Evolutionary conservation across 2,113 vertebrate species (phyloP), one percentile per base, ranked within the genome.

Genomic region (Cettia cetti): DNA sequence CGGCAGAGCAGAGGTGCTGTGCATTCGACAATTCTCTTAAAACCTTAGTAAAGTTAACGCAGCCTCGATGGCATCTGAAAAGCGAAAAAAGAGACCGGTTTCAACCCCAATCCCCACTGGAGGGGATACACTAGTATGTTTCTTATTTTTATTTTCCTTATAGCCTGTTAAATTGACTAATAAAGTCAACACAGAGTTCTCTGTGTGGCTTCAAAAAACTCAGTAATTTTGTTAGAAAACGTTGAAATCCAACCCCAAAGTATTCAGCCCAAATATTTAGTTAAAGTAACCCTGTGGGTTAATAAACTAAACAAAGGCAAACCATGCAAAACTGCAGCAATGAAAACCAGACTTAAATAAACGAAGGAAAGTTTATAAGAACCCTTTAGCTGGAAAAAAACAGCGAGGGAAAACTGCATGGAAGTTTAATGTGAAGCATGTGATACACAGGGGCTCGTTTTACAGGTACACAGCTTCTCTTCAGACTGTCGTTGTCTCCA

Each of bases 281-380:
- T 98, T 99, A 98, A 98, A 98, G 98, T 99, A 99, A 99, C 99
- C 99, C 98, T 98, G 98, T 98, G 98, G 98, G 99, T 99, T 99
- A 99, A 99, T 99, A 99, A 99, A 99, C 98, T 98, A 99, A 99
- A 99, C 98, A 99, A 99, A 99, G 98, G 98, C 99, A 99, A 99
- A 99, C 98, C 98, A 96, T 98, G 98, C 99, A 99, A 99, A 99
- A 99, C 99, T 98, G 97, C 97, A 97, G 98, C 99, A 99, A 99
- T 99, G 99, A 99, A 99, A 99, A 98, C 99, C 99, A 99, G 99
- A 98, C 99, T 99, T 96, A 98, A 98, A 98, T 99, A 99, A 99
- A 99, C 98, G 97, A 98, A 98, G 98, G 98, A 98, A 97, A 98
- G 99, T 99, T 99, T 99, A 99, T 98, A 99, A 99, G 99, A 99